Evolutionary conservation across 2,888 invertebrate genomes (phyloP), one percentile per base, ranked within the genome.

Genomic region (Netelia inedita): DNA sequence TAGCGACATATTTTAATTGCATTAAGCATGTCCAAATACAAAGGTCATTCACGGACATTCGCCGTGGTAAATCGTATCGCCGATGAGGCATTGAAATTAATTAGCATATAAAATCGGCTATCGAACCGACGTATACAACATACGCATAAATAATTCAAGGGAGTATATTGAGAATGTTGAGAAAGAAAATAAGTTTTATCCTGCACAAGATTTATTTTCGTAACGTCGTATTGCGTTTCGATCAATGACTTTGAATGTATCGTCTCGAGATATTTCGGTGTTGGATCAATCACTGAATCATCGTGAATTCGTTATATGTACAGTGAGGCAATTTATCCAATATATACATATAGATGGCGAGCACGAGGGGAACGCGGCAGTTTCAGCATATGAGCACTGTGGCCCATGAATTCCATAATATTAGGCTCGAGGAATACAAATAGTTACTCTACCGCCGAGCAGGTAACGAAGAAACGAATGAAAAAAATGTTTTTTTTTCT

Each of bases 311-410:
- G 57, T 59, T 73, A 61, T 11, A 73, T 73, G 14, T 80, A 80
- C 80, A 80, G 57, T 59, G 50, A 68, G 59, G 57, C 21, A 16
- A n/a, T 63, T n/a, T 63, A n/a, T 28, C 46, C 19, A 19, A 73
- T 76, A 16, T 35, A 53, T 66, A 68, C 71, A 65, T 10, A 28
- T 57, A 82, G 71, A 65, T 53, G 50, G 68, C 16, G 59, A 66
- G 46, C 73, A 61, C 79, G 68, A 69, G 55, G 69, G 43, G 35
- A 66, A 73, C 78, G 73, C 71, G 82, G 82, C 82, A 82, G 82
- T 82, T 82, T 78, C 16, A 43, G 72, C 61, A 73, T 79, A 50
- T 43, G 78, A 79, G 73, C 78, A 79, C 66, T n/a, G 68, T 53
- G 53, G 72, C 68, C 43, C 68, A 68, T 73, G 21, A 59, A 71